Evolutionary conservation across 2,113 vertebrate species (phyloP).

Genomic region (Dromaius novaehollandiae): DNA sequence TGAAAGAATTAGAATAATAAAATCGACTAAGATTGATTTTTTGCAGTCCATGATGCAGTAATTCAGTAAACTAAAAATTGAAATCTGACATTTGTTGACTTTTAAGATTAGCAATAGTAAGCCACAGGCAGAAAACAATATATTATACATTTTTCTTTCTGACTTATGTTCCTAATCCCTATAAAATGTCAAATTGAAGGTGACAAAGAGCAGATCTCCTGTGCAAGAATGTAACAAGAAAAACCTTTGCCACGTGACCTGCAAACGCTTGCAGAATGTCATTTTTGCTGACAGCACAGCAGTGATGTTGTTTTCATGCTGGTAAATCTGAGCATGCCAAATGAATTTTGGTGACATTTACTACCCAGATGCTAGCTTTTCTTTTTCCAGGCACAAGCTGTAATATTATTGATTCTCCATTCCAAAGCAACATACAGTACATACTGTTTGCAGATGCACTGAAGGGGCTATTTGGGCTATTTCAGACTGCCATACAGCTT

Average conservation of each 20-base stretch:
- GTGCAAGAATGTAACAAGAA: conserved; percentile 9
- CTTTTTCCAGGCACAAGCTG: not conserved
- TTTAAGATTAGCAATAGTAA: conserved; percentile 57
- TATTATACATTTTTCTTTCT: conserved; percentile 34
- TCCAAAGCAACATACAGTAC: not conserved
- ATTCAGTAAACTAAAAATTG: conserved; percentile 66
- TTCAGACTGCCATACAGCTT: not conserved
- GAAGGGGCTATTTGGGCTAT: not conserved
- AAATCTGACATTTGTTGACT: conserved; percentile 68
- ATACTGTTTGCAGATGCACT: not conserved
- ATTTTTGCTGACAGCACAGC: conserved; percentile 46
- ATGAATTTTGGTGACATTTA: conserved; percentile 68
- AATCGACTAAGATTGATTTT: not conserved
- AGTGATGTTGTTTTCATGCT: conserved; percentile 3
- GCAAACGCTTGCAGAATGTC: not conserved
- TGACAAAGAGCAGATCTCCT: conserved; percentile 51
- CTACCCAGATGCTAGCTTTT: conserved; percentile 2
- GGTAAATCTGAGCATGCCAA: conserved; percentile 26
- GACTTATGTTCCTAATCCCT: conserved; percentile 48
- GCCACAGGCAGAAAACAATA: conserved; percentile 20
- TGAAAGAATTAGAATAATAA: conserved; percentile 50
- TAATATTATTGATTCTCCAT: not conserved
- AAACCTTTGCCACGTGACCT: not conserved
- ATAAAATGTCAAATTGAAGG: conserved; percentile 70
- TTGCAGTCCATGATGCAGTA: not conserved